Conservation (phyloP, 30 jellyfish, hydroid and myxozoan genomes). For the Turritopsis dohrnii region DNA sequence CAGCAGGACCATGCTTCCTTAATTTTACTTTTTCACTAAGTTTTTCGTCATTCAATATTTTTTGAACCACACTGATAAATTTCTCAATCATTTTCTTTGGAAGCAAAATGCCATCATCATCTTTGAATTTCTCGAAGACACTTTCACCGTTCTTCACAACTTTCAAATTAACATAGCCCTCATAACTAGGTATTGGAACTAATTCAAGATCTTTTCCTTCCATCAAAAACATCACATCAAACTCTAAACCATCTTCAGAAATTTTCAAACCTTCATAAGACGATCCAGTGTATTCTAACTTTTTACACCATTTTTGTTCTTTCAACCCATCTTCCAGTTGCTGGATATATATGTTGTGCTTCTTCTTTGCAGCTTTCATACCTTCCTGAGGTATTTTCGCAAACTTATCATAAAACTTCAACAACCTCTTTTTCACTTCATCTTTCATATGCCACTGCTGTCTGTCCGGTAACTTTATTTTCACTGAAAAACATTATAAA, state of each 20-base stretch:
- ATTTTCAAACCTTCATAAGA: constrained; percentile 17
- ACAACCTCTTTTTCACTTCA: not conserved
- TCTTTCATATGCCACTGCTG: not conserved
- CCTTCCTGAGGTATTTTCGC: not conserved
- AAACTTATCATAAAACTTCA: not conserved
- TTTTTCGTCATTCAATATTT: not conserved
- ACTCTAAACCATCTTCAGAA: constrained; percentile 13
- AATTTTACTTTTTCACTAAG: not conserved
- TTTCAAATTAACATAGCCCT: not conserved
- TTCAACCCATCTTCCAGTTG: not conserved
- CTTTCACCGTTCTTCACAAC: not conserved
- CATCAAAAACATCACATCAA: constrained; percentile 22
- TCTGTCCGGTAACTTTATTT: not conserved
- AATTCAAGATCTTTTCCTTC: constrained; percentile 17
- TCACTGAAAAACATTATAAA: not conserved
- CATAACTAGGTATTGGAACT: not conserved
- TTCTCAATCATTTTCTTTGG: constrained; percentile 15
- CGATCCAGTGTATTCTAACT: constrained; percentile 25
- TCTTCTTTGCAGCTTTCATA: not conserved
- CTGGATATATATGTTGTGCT: constrained; percentile 2
- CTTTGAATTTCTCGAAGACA: not conserved
- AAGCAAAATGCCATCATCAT: not conserved
- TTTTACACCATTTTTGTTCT: constrained; percentile 7
- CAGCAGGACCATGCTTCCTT: constrained; percentile 18
- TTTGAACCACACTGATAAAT: constrained; percentile 1